phyloP scores from a whole-genome alignment of 2,113 vertebrate species.

The Panthera leo region DNA sequence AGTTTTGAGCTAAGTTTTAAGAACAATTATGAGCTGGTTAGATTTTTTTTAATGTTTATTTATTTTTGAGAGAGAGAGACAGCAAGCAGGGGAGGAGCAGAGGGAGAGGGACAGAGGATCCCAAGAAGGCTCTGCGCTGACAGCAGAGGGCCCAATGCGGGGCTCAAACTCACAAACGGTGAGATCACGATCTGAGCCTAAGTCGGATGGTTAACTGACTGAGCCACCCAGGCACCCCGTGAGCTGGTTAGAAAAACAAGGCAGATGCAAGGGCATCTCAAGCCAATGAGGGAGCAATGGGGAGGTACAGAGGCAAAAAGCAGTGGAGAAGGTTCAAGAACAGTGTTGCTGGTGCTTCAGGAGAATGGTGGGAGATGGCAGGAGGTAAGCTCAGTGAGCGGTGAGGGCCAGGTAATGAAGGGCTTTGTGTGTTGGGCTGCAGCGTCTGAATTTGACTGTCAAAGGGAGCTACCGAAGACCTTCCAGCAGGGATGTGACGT shows the following conservation, averaged over 20 bases:
- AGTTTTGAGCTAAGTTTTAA: conserved; percentile 4
- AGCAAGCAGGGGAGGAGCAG: neutral
- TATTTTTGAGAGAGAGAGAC: neutral
- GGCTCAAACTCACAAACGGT: neutral
- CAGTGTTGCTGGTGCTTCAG: neutral
- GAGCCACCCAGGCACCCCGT: neutral
- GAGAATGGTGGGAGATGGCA: neutral
- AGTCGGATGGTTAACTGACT: neutral
- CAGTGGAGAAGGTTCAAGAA: neutral
- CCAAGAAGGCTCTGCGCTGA: neutral
- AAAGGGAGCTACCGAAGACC: neutral
- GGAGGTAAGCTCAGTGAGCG: neutral
- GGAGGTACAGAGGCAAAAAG: neutral
- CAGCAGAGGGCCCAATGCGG: neutral
- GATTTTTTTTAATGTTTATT: neutral
- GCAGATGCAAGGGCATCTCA: neutral
- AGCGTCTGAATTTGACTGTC: neutral
- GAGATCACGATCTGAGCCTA: neutral
- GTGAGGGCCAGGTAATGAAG: neutral
- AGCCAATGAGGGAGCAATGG: neutral
- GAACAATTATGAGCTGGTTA: neutral
- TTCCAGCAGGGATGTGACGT: neutral
- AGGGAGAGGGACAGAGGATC: neutral
- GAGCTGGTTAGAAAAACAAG: neutral
- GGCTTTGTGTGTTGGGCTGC: neutral